Evolutionary conservation across 2,888 invertebrate genomes (phyloP), one percentile per base, ranked within the genome.

Genomic region (Cancer borealis): DNA sequence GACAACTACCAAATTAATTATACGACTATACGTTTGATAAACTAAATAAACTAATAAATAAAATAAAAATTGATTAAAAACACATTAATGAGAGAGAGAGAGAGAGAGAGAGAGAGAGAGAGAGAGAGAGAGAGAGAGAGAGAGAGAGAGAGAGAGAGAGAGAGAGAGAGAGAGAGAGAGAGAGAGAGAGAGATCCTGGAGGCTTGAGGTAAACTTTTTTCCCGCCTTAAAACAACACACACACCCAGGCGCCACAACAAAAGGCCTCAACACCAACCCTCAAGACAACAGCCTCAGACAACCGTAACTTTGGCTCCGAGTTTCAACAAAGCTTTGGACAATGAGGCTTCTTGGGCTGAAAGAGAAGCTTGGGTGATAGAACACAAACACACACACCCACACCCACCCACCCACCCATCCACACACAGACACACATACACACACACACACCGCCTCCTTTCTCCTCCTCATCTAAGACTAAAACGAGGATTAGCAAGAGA

Each of bases 91-190:
- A 66, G n/a, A n/a, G n/a, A n/a, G n/a, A 3, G n/a, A n/a, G n/a
- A n/a, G 66, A n/a, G 66, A 66, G 66, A 60, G 60, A 60, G 66
- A 66, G 66, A 66, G 66, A 66, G 66, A 66, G 66, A 66, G 66
- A 66, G 66, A 66, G 21, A n/a, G n/a, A n/a, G n/a, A n/a, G n/a
- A n/a, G n/a, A n/a, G 66, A 66, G 66, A 66, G 66, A 60, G 60
- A 60, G 60, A 60, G 12, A 66, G 60, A 66, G 21, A 66, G 21
- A 3, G 21, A 66, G 60, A 66, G 60, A 66, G 60, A 66, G 60
- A 17, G 60, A 66, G 21, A 49, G 21, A 66, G 66, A 66, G 21
- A 66, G 21, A 66, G 66, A 66, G 66, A 66, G 66, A 66, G 66
- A 66, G 66, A 66, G 66, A 66, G 66, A 66, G n/a, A n/a, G n/a